Evolutionary conservation across 1,140 invertebrate species (phyloP), one percentile per base, ranked within the genome.

Genomic region (Drosophila nasuta): DNA sequence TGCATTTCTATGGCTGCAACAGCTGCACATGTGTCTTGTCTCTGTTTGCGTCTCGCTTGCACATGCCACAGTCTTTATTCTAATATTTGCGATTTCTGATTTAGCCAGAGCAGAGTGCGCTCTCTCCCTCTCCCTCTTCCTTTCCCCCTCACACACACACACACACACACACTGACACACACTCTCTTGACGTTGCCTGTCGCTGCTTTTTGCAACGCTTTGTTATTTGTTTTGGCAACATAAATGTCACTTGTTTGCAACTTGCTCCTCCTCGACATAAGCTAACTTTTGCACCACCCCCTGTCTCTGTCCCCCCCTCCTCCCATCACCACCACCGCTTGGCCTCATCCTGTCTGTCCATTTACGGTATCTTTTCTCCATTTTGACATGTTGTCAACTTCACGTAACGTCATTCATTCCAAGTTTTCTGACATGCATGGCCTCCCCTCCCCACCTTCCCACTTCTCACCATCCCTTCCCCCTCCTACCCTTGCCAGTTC

Each of bases 371-470:
- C 83, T 87, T 88, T 87, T 81, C 80, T 87, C 82, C 79, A 80
- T 87, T 87, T 72, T 87, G 83, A 87, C 80, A 87, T 87, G 83
- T 87, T 87, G 83, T 87, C 83, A 87, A 82, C 82, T 87, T 82
- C 83, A 87, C 83, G 82, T 87, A 82, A 87, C 79, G 83, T 87
- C 83, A 83, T 86, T 78, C 83, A 88, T 82, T 87, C 79, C 83
- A 88, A 81, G 52, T 86, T 87, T 79, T 87, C 54, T 75, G 83
- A 79, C 82, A 86, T 86, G 82, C 75, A 87, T 88, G 79, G 54
- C 74, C 56, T 51, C 56, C 33, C 7, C 17, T 33, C 30, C 30
- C n/a, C 49, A 1, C n/a, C n/a, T n/a, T n/a, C n/a, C n/a, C n/a
- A n/a, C n/a, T n/a, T n/a, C n/a, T n/a, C n/a, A n/a, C n/a, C n/a